These are phyloP conservation scores for Zaprionus davidi DNA, from an alignment of 1,140 invertebrate species.

Conservation along the genomic window DNA sequence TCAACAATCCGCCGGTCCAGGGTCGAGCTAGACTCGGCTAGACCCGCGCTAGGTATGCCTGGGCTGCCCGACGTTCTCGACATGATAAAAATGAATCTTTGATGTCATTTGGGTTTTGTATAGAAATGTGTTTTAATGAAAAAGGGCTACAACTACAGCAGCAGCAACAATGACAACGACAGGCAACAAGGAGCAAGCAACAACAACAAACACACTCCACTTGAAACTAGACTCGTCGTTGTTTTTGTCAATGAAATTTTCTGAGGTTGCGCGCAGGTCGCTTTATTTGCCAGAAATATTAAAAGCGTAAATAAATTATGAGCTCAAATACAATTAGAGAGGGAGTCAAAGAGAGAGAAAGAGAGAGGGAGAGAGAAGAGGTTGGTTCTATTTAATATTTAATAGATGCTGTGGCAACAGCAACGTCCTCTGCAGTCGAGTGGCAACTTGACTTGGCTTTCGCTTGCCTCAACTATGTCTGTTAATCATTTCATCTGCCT, in stretches of 20 bases:
- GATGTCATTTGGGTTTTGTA: constrained; percentile 79
- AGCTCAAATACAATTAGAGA: constrained; percentile 20
- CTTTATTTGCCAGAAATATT: constrained; percentile 78
- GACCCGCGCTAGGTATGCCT: constrained; percentile 10
- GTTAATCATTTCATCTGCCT: constrained; percentile 12
- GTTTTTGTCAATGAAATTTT: constrained; percentile 76
- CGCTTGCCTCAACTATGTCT: neutral
- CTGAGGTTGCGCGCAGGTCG: constrained; percentile 37
- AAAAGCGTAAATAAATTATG: constrained; percentile 73
- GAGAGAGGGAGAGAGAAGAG: neutral
- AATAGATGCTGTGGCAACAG: constrained; percentile 1
- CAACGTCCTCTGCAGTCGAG: constrained; percentile 3
- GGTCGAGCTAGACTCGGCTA: constrained; percentile 29
- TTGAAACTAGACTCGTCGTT: constrained; percentile 48
- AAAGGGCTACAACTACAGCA: constrained; percentile 46
- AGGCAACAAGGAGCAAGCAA: neutral
- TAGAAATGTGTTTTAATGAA: constrained; percentile 76
- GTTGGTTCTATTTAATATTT: constrained; percentile 1
- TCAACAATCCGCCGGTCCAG: constrained; percentile 32
- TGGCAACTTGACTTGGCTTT: neutral
- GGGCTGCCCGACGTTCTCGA: constrained; percentile 52
- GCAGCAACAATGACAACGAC: neutral
- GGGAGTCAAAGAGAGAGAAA: neutral
- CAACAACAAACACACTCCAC: constrained; percentile 1
- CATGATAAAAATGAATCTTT: constrained; percentile 81